A percentile compares a stretch with the other conserved stretches of the same genome.
Evolutionary conservation across 64 coral and sea anemone genomes (phyloP).

Genomic region (Catalaphyllia jardinei): DNA sequence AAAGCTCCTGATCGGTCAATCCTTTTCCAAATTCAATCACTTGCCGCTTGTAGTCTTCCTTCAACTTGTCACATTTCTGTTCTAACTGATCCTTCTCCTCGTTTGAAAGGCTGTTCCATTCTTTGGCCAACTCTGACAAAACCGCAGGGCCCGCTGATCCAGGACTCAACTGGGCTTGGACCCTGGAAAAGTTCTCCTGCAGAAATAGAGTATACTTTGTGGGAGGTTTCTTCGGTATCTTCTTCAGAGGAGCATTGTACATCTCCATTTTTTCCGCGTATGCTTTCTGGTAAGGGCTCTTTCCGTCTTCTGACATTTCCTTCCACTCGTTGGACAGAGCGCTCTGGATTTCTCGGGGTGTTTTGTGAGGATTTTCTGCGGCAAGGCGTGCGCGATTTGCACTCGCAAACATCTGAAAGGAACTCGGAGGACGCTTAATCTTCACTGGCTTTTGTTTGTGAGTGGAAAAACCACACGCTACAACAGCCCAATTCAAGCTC

Average conservation of each 20-base stretch:
- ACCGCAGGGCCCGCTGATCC: neutral
- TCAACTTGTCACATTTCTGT: neutral
- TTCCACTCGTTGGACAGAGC: neutral
- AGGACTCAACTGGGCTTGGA: neutral
- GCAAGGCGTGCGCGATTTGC: neutral
- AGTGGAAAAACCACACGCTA: neutral
- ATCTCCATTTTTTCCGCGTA: neutral
- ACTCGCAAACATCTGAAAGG: neutral
- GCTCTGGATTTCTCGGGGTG: neutral
- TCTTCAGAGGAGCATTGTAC: slow-evolving; percentile 11
- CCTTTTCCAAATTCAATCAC: neutral
- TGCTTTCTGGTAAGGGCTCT: slow-evolving; percentile 15
- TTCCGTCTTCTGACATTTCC: slow-evolving; percentile 14
- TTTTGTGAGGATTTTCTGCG: neutral
- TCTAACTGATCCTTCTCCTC: slow-evolving; percentile 3
- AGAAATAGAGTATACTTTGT: slow-evolving; percentile 19
- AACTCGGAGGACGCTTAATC: slow-evolving; percentile 2
- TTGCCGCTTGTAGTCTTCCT: neutral
- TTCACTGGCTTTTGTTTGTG: neutral
- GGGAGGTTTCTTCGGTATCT: slow-evolving; percentile 27
- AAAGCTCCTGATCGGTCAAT: neutral
- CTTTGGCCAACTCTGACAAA: neutral
- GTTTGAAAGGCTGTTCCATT: slow-evolving; percentile 10
- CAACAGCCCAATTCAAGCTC: neutral
- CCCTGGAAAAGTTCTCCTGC: neutral